These are phyloP conservation scores for Habrosyne pyritoides DNA, from an alignment of 2,888 invertebrate genomes.

Conservation along the genomic window DNA sequence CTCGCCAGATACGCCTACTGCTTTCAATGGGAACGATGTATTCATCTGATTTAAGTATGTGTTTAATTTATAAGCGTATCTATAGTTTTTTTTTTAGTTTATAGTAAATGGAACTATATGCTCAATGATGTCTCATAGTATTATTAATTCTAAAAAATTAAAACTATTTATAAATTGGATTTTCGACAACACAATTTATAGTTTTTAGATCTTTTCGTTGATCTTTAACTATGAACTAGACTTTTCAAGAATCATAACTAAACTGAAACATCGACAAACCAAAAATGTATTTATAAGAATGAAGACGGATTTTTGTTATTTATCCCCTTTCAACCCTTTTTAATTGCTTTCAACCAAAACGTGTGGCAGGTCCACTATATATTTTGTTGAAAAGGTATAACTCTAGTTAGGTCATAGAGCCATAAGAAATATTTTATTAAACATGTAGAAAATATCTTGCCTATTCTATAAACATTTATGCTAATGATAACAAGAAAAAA, in stretches of 20 bases:
- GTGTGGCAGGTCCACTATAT: neutral
- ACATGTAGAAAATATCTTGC: neutral
- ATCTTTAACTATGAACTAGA: neutral
- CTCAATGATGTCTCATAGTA: slow-evolving; percentile 11
- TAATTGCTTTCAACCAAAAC: neutral
- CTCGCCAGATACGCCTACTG: neutral
- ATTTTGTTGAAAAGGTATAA: too few relatives aligned
- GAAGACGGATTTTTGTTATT: neutral
- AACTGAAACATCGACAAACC: neutral
- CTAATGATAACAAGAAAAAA: too few relatives aligned
- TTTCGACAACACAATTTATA: neutral
- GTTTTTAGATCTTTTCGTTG: neutral
- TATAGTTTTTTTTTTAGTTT: neutral
- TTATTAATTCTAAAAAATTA: slow-evolving; percentile 5
- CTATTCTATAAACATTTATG: neutral
- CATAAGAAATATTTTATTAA: neutral
- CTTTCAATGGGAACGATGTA: neutral
- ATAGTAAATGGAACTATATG: slow-evolving; percentile 7
- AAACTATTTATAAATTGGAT: neutral
- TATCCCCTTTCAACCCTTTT: neutral
- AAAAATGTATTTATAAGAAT: neutral
- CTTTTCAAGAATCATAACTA: neutral
- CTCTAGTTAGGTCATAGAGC: neutral
- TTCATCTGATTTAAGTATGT: slow-evolving; percentile 7
- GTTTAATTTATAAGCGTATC: slow-evolving; percentile 7